These are phyloP conservation scores for Microplitis demolitor DNA, from an alignment of 1,140 invertebrate genomes.

Conservation along the genomic window DNA sequence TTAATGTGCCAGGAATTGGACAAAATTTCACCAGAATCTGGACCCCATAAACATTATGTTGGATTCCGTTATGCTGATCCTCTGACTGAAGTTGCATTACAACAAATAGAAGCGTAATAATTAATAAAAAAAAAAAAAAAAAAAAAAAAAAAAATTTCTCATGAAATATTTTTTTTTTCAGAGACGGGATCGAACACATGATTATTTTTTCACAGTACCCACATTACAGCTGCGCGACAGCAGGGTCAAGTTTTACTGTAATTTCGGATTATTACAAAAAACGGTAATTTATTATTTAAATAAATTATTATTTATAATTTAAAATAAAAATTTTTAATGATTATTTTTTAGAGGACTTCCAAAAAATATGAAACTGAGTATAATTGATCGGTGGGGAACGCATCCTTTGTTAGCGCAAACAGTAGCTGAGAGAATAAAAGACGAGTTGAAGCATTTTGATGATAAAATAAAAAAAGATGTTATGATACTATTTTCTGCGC, in stretches of 20 bases:
- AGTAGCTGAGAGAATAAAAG: conserved; percentile 82
- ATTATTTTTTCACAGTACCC: conserved; percentile 97
- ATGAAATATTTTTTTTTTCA: conserved; percentile 52
- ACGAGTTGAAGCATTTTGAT: conserved; percentile 81
- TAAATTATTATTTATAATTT: conserved; percentile 7
- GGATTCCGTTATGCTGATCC: conserved; percentile 93
- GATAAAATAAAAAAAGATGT: conserved; percentile 76
- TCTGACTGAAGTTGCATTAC: conserved; percentile 82
- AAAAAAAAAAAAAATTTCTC: too few species aligned
- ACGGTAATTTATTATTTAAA: conserved; percentile 59
- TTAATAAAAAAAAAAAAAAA: not conserved
- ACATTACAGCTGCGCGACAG: conserved; percentile 96
- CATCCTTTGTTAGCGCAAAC: conserved; percentile 83
- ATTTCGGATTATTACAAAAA: conserved; percentile 81
- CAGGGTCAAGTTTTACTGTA: conserved; percentile 94
- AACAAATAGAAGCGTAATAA: conserved; percentile 77
- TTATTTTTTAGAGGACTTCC: conserved; percentile 55
- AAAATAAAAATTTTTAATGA: conserved; percentile 3
- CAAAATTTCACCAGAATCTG: conserved; percentile 79
- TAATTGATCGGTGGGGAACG: conserved; percentile 94
- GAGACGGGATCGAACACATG: conserved; percentile 80
- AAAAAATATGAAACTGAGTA: conserved; percentile 79
- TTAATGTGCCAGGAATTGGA: conserved; percentile 84
- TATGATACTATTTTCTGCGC: conserved; percentile 93
- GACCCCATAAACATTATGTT: conserved; percentile 92